Conservation (phyloP, 2,888 invertebrate genomes). For the Pemphredon lugubris region DNA sequence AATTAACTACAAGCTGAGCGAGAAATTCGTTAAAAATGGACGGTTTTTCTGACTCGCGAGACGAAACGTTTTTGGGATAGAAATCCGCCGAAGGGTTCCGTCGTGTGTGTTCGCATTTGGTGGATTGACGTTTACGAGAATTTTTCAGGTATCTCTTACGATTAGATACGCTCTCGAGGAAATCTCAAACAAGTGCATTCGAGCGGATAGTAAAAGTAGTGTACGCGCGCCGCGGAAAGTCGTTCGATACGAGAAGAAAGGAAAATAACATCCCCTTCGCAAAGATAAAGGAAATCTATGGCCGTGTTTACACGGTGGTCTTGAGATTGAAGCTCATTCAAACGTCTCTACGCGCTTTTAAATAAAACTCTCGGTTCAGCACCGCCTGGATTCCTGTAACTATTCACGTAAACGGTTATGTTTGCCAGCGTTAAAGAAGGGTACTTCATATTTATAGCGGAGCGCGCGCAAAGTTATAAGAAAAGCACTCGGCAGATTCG, state of each 20-base stretch:
- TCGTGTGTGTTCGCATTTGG: slow-evolving; percentile 1
- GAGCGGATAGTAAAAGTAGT: slow-evolving; percentile 34
- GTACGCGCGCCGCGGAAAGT: slow-evolving; percentile 29
- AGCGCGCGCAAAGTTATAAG: no score
- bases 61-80: no score
- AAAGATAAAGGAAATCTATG: slow-evolving; percentile 66
- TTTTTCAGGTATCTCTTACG: slow-evolving; percentile 39
- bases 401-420: slow-evolving; percentile 4
- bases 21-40: no score
- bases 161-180: slow-evolving; percentile 24
- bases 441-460: no score
- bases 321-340: slow-evolving; percentile 60
- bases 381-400: slow-evolving; percentile 13
- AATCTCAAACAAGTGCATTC: slow-evolving; percentile 40
- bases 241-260: slow-evolving; percentile 42
- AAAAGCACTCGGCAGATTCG: no score
- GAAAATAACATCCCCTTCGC: slow-evolving; percentile 46
- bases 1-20: no score
- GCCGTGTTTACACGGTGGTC: slow-evolving; percentile 62
- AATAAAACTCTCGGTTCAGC: slow-evolving; percentile 53
- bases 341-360: slow-evolving; percentile 41
- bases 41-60: no score
- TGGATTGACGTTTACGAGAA: slow-evolving; percentile 26
- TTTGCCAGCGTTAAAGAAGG: no score
- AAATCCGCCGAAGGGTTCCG: no score